Base-by-base conservation (phyloP, 2,797 vertebrate genomes). In the Eleutherodactylus coqui region DNA sequence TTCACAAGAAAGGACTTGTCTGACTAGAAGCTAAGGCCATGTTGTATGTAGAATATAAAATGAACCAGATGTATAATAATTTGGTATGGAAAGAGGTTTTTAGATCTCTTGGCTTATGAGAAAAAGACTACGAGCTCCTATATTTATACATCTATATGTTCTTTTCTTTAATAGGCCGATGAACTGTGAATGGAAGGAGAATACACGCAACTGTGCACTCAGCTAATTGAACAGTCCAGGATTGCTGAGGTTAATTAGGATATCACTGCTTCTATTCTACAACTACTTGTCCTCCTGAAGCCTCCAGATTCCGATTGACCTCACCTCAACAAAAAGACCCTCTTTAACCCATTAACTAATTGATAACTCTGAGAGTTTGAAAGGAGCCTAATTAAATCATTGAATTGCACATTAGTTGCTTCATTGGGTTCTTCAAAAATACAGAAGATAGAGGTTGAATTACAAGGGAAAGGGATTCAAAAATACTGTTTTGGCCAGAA, bases 381-480 rank as follows among this genome's bases (percentile, higher is more conserved):
- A 95, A 94, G 92, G 93, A 93, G 93, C 94, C 93, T 95, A 94
- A 95, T 95, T 95, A 94, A 95, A 94, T 94, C 93, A 92, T 93
- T 86, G 83, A 94, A 92, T 90, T 93, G 93, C 91, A 93, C 93
- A 94, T 94, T 94, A 92, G 93, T 90, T 85, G 83, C 91, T 93
- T 91, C 92, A 93, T 95, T 94, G 93, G 92, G 92, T 92, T 93
- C 93, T 93, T 93, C 91, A 67, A 69, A 64, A 93, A 92, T n/a
- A 93, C 91, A 93, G 92, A 91, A 90, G 93, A 92, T 92, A 91
- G 91, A 89, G 90, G 89, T 84, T 92, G 93, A 3, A 55, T 72
- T 77, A 29, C 24, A 70, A 24, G 64, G 19, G 10, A 70, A 70
- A 19, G 38, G 24, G 21, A 58, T 41, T 58, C 24, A 17, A 41